Conservation (phyloP, 2,888 invertebrate genomes). For the Callyntrura guangdongensis region DNA sequence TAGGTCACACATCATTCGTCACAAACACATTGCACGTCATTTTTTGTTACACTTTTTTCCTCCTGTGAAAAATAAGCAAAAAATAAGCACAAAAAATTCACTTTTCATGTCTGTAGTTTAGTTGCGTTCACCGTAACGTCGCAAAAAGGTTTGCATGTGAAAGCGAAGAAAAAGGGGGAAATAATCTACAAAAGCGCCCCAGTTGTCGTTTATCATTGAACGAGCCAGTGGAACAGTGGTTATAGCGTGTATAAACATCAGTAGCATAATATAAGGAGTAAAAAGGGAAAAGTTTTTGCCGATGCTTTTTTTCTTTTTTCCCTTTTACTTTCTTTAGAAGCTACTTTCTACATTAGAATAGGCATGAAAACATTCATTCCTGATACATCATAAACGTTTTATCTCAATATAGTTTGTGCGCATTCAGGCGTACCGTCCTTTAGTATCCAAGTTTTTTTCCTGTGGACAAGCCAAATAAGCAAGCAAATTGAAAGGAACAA, state of each 20-base stretch:
- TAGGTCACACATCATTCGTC: slow-evolving; percentile 52
- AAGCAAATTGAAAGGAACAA: slow-evolving; percentile 47
- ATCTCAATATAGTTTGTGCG: slow-evolving; percentile 27
- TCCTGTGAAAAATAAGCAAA: neutral
- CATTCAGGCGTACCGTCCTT: slow-evolving; percentile 53
- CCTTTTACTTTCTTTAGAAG: neutral
- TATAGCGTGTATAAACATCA: no score
- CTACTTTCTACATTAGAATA: neutral
- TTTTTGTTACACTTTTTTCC: slow-evolving; percentile 29
- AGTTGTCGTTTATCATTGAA: slow-evolving; percentile 26
- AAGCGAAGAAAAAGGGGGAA: slow-evolving; percentile 7
- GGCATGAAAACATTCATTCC: slow-evolving; percentile 17
- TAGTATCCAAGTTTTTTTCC: slow-evolving; percentile 24
- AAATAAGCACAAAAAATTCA: slow-evolving; percentile 40
- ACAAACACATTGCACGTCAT: slow-evolving; percentile 52
- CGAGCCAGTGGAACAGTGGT: neutral
- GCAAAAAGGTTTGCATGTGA: slow-evolving; percentile 37
- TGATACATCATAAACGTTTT: slow-evolving; percentile 12
- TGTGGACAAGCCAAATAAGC: neutral
- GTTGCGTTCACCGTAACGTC: slow-evolving; percentile 16
- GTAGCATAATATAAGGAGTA: neutral
- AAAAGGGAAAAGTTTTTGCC: neutral
- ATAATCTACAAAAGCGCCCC: neutral
- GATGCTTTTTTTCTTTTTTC: slow-evolving; percentile 8
- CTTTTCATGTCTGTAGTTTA: slow-evolving; percentile 24